Percentiles rank a stretch among this genome's conserved stretches.
phyloP scores from a whole-genome alignment of 2,888 invertebrate genomes.

The Bombylius discolor region DNA sequence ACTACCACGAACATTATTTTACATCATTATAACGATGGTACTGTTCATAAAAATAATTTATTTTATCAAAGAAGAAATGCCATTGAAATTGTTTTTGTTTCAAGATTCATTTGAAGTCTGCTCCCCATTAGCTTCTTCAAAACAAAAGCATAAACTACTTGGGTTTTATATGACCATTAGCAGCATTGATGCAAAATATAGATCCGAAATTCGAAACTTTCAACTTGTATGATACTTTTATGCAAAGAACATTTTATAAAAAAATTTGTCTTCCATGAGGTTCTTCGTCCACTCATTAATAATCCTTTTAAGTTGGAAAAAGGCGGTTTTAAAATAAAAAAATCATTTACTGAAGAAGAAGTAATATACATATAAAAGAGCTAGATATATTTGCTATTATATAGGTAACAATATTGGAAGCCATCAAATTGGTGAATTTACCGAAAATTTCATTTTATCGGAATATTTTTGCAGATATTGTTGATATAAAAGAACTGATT shows the following conservation, averaged over 20 bases:
- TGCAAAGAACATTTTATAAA: neutral
- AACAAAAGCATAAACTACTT: neutral
- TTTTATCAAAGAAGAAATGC: neutral
- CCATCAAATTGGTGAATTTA: slow-evolving; percentile 7
- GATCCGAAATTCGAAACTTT: neutral
- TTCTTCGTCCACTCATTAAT: neutral
- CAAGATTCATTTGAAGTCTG: neutral
- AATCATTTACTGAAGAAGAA: neutral
- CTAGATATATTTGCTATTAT: neutral
- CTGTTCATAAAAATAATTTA: neutral
- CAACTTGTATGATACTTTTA: neutral
- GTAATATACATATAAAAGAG: neutral
- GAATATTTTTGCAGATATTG: slow-evolving; percentile 7
- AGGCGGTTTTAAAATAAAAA: neutral
- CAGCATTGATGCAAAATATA: neutral
- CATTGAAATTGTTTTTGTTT: neutral
- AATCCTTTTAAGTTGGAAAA: neutral
- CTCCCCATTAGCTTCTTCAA: neutral
- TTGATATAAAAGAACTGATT: neutral
- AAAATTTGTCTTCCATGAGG: neutral
- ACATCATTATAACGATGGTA: neutral
- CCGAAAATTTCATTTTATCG: slow-evolving; percentile 4
- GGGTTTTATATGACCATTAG: neutral
- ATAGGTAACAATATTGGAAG: slow-evolving; percentile 5
- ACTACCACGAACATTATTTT: neutral